Evolutionary conservation across 2,797 vertebrate genomes (phyloP).

Genomic region (Coilia nasus): DNA sequence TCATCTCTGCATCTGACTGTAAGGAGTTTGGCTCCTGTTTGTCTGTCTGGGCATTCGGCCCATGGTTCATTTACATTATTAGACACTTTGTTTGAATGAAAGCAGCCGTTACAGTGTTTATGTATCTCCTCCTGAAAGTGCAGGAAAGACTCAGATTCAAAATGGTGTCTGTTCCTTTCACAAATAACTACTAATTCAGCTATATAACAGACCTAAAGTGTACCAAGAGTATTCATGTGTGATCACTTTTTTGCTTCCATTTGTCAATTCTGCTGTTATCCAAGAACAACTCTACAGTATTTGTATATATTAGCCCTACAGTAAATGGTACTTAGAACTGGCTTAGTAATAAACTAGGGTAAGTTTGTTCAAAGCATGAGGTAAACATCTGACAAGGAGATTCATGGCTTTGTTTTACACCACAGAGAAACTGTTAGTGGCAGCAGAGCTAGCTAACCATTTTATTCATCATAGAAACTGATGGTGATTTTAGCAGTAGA

Average conservation of each 20-base stretch:
- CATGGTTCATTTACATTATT: not conserved
- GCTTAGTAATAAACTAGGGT: no score
- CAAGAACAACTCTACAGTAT: not conserved
- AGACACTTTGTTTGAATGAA: not conserved
- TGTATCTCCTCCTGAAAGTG: not conserved
- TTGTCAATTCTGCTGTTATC: not conserved
- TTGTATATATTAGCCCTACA: no score
- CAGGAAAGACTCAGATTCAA: not conserved
- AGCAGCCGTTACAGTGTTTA: not conserved
- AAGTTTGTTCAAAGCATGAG: no score
- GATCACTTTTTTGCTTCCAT: not conserved
- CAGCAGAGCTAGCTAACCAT: no score
- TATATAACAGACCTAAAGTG: not conserved
- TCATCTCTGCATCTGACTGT: not conserved
- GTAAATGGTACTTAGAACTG: no score
- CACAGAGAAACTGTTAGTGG: no score
- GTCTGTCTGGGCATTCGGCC: not conserved
- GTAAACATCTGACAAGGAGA: no score
- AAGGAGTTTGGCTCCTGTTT: not conserved
- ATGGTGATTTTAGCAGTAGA: no score
- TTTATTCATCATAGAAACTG: no score
- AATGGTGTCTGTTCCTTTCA: not conserved
- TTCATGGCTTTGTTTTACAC: no score
- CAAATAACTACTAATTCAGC: not conserved
- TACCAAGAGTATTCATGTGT: not conserved